phyloP scores from a whole-genome alignment of 2,888 invertebrate genomes.

The Dolichopus griseipennis region DNA sequence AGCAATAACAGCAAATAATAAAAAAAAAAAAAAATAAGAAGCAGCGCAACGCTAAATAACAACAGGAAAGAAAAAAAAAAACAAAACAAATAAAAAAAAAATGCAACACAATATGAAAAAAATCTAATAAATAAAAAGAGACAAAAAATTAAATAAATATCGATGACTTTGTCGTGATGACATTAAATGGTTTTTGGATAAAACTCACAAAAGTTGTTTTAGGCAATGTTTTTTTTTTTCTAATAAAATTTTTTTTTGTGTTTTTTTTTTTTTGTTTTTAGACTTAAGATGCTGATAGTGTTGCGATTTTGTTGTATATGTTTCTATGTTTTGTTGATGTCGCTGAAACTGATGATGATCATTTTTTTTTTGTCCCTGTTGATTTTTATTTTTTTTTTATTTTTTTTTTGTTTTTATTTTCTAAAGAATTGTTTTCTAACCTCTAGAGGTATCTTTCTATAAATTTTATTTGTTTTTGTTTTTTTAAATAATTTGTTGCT shows the following conservation, averaged over 20 bases:
- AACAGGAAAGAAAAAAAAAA: too few species aligned
- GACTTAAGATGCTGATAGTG: neutral
- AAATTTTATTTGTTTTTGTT: neutral
- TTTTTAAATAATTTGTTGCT: neutral
- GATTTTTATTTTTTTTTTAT: neutral
- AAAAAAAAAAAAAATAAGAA: too few species aligned
- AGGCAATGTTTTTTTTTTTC: neutral
- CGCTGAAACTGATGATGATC: neutral
- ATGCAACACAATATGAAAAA: too few species aligned
- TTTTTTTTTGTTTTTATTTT: neutral
- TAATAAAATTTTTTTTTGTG: neutral
- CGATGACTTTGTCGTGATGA: conserved; percentile 7
- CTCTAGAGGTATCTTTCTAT: neutral
- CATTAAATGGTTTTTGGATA: conserved; percentile 8
- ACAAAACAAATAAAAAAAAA: too few species aligned
- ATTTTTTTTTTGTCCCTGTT: neutral
- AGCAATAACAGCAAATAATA: too few species aligned
- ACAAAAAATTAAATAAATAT: conserved; percentile 3
- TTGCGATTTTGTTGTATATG: neutral
- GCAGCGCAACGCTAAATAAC: too few species aligned
- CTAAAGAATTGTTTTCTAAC: neutral
- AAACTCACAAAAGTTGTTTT: neutral
- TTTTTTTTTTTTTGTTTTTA: neutral
- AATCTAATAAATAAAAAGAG: neutral
- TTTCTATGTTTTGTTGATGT: neutral